Evolutionary conservation across 92 coral and sea anemone genomes (phyloP).

Genomic region (Phenganax stokvisi): DNA sequence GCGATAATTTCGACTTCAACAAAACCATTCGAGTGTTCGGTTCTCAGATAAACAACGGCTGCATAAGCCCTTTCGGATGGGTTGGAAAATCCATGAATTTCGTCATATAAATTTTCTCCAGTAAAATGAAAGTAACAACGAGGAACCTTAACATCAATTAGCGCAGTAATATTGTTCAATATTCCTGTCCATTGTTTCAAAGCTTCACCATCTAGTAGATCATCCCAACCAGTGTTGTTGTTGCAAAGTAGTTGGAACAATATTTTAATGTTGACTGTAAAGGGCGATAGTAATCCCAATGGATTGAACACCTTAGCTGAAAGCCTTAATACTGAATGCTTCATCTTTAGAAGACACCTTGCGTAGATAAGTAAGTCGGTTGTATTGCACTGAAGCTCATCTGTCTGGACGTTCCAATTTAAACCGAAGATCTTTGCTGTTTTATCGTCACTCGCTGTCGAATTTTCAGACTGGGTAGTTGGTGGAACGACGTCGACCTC

Average conservation of each 20-base stretch:
- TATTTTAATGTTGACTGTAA: constrained; percentile 37
- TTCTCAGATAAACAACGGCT: no score
- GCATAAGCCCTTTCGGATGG: no score
- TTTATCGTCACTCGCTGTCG: constrained; percentile 25
- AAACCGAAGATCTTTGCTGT: constrained; percentile 47
- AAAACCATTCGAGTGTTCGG: constrained; percentile 7
- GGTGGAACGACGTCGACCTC: neutral
- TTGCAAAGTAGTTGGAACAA: constrained; percentile 41
- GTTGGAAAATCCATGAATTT: constrained; percentile 42
- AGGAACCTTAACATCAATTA: constrained; percentile 29
- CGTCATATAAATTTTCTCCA: constrained; percentile 20
- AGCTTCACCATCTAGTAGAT: constrained; percentile 11
- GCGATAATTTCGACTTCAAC: constrained; percentile 27
- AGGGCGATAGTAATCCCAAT: constrained; percentile 42
- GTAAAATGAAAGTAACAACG: constrained; percentile 27
- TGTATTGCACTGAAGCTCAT: constrained; percentile 45
- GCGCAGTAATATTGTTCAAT: no score
- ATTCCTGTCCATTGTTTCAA: constrained; percentile 31
- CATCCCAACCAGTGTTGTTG: constrained; percentile 34
- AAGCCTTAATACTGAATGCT: constrained; percentile 31
- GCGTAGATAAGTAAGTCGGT: constrained; percentile 32
- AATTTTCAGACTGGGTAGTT: neutral
- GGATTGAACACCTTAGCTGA: constrained; percentile 43
- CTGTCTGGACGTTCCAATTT: constrained; percentile 46
- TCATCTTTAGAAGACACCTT: constrained; percentile 13